Evolutionary conservation across 2,113 vertebrate genomes (phyloP).

Genomic region (Festucalex cinctus): DNA sequence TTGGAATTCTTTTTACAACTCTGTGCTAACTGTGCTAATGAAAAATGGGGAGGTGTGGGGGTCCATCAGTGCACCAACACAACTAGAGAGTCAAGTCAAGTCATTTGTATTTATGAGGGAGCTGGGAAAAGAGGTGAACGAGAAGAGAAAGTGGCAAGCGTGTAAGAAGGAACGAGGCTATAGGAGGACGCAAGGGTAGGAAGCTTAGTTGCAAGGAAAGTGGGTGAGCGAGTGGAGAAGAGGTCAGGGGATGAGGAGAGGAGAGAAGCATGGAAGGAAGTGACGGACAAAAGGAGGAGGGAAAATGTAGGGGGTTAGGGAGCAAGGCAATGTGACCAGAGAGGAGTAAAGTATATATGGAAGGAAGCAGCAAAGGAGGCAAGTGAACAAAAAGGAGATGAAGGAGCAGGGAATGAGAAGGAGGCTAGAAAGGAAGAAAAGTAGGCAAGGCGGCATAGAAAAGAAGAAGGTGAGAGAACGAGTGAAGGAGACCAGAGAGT

Average conservation of each 20-base stretch:
- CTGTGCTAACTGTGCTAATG: background rate
- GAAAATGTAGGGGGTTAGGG: slow-evolving; percentile 31
- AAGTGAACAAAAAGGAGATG: background rate
- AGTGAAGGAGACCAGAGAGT: background rate
- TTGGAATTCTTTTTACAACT: background rate
- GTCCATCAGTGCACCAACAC: background rate
- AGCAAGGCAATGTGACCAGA: slow-evolving; percentile 5
- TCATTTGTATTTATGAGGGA: too few species aligned
- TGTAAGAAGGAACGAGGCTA: background rate
- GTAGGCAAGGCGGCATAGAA: background rate
- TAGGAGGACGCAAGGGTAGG: background rate
- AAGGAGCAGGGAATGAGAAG: background rate
- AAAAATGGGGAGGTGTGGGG: too few species aligned
- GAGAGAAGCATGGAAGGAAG: slow-evolving; percentile 6
- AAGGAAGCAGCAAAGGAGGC: too few species aligned
- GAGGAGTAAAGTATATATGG: background rate
- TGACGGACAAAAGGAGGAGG: slow-evolving; percentile 21
- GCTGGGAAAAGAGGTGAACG: background rate
- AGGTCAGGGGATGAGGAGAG: slow-evolving; percentile 10
- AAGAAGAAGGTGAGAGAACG: background rate
- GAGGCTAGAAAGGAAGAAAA: background rate
- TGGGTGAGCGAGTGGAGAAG: background rate
- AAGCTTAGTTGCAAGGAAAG: background rate
- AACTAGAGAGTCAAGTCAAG: background rate
- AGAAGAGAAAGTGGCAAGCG: background rate